phyloP scores from a whole-genome alignment of 1,140 invertebrate species.

The Helicoverpa armigera region DNA sequence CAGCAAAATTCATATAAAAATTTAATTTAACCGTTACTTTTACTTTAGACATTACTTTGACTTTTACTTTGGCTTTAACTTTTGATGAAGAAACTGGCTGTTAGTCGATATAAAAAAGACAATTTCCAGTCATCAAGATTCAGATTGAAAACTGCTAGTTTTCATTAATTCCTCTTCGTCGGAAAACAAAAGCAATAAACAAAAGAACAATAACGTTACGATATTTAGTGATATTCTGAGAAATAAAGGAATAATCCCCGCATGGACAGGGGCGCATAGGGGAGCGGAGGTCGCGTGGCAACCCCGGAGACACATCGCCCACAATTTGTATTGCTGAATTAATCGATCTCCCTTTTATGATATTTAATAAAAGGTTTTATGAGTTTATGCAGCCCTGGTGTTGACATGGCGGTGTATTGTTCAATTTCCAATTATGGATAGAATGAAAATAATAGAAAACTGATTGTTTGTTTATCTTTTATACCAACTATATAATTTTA shows the following conservation, averaged over 20 bases:
- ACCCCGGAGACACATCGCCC: constrained; percentile 43
- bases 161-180: no score
- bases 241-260: constrained; percentile 26
- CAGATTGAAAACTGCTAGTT: no score
- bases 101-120: no score
- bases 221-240: constrained; percentile 6
- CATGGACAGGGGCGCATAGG: not conserved
- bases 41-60: no score
- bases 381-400: constrained; percentile 7
- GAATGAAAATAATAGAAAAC: not conserved
- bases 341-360: constrained; percentile 27
- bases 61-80: no score
- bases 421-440: not conserved
- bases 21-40: no score
- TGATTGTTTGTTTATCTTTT: not conserved
- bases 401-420: not conserved
- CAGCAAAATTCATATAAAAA: no score
- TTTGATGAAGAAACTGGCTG: no score
- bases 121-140: no score
- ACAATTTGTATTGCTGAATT: constrained; percentile 29
- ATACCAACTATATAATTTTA: not conserved
- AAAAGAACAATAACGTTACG: not conserved
- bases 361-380: constrained; percentile 30
- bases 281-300: constrained; percentile 48
- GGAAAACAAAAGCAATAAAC: not conserved